phyloP scores from a whole-genome alignment of 2,797 vertebrate genomes.

The Xiphorhynchus erythropygius region DNA sequence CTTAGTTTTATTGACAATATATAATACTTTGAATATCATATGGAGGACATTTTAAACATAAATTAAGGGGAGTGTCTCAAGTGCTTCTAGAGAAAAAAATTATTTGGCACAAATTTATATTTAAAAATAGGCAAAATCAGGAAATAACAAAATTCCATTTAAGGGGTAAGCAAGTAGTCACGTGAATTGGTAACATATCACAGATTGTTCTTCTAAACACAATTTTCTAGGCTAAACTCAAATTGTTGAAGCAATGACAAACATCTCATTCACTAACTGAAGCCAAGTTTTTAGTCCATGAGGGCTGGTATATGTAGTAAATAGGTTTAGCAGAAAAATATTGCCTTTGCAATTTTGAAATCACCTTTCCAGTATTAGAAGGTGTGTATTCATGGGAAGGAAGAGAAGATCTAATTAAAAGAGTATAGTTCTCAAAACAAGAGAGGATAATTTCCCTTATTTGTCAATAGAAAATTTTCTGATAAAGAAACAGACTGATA shows the following conservation, averaged over 20 bases:
- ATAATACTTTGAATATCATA: background rate
- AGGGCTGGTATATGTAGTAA: background rate
- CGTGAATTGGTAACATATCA: background rate
- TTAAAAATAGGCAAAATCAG: background rate
- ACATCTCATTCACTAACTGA: background rate
- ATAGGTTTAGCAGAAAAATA: background rate
- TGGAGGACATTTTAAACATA: background rate
- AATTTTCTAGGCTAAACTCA: background rate
- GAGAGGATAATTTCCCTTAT: background rate
- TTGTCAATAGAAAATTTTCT: background rate
- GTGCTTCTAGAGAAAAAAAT: background rate
- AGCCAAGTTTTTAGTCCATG: background rate
- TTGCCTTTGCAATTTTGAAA: background rate
- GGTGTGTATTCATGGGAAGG: fast-evolving
- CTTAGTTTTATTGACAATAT: background rate
- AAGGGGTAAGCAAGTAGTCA: background rate
- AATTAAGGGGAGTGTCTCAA: background rate
- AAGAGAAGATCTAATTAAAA: background rate
- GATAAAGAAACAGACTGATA: background rate
- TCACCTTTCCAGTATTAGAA: background rate
- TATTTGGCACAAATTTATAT: background rate
- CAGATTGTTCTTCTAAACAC: background rate
- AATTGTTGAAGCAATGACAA: background rate
- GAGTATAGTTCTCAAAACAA: background rate
- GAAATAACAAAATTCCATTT: background rate